Evolutionary conservation across 2,113 vertebrate genomes (phyloP).

Genomic region (Dasyurus viverrinus): DNA sequence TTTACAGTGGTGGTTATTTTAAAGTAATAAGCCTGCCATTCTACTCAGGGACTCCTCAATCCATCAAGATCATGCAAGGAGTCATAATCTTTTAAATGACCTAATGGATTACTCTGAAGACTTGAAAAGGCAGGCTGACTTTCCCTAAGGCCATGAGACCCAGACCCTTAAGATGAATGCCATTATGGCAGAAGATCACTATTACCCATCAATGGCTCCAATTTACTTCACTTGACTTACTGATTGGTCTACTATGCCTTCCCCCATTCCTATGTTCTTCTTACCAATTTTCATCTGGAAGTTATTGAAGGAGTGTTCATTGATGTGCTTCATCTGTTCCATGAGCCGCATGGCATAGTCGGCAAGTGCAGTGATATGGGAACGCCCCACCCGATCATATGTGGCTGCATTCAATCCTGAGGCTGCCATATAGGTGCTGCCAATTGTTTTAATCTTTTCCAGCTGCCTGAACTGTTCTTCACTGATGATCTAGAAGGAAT

Average conservation of each 20-base stretch:
- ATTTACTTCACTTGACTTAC: not conserved
- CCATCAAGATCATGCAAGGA: not conserved
- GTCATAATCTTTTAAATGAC: not conserved
- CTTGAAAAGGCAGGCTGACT: not conserved
- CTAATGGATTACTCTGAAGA: not conserved
- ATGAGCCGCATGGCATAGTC: conserved; percentile 95
- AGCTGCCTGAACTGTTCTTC: conserved; percentile 94
- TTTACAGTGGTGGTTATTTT: not conserved
- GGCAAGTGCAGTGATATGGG: conserved; percentile 91
- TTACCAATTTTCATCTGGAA: conserved; percentile 98
- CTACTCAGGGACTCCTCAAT: not conserved
- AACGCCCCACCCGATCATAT: conserved; percentile 92
- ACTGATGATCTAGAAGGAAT: conserved; percentile 89
- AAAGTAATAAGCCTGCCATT: not conserved
- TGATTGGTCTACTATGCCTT: not conserved
- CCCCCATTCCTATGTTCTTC: not conserved
- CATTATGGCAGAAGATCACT: not conserved
- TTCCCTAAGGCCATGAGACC: not conserved
- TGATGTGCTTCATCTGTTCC: conserved; percentile 97
- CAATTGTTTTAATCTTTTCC: conserved; percentile 98
- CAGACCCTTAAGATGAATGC: not conserved
- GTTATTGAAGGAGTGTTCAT: conserved; percentile 97
- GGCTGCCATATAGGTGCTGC: conserved; percentile 97
- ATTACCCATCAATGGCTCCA: not conserved
- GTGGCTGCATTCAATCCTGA: conserved; percentile 95